Evolutionary conservation across 2,888 invertebrate species (phyloP).

Genomic region (Bursaphelenchus okinawaensis): DNA sequence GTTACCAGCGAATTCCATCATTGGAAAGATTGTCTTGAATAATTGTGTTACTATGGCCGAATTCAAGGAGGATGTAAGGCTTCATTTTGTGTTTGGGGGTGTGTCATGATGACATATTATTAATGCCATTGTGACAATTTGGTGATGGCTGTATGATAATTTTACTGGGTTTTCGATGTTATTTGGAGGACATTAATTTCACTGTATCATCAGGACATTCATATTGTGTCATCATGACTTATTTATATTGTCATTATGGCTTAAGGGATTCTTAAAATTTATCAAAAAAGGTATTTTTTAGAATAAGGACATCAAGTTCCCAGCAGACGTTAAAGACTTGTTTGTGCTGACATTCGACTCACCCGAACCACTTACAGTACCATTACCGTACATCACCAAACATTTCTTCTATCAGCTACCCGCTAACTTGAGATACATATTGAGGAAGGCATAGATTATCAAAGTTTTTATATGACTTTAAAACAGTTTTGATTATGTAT

Average conservation of each 20-base stretch:
- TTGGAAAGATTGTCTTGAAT: conserved; percentile 12
- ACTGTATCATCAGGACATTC: too few species aligned
- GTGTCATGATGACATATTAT: too few species aligned
- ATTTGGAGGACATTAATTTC: too few species aligned
- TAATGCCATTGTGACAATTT: too few species aligned
- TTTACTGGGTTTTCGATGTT: too few species aligned
- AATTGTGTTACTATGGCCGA: conserved; percentile 19
- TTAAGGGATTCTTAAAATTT: too few species aligned
- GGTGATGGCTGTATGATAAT: too few species aligned
- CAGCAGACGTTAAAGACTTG: background rate
- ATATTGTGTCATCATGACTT: too few species aligned
- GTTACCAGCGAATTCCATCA: conserved; percentile 13
- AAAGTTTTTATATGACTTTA: background rate
- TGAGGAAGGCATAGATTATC: background rate
- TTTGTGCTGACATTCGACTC: conserved; percentile 37
- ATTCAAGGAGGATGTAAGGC: conserved; percentile 19
- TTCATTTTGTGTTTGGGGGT: too few species aligned
- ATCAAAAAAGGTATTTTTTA: background rate
- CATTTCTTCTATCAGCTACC: conserved; percentile 1
- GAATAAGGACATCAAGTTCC: background rate
- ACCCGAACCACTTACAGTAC: conserved; percentile 30
- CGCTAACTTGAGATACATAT: background rate
- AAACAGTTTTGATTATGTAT: too few species aligned
- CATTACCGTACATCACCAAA: conserved; percentile 39
- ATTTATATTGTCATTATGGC: too few species aligned